Conservation (phyloP, 2,113 vertebrate genomes). For the Balaeniceps rex region DNA sequence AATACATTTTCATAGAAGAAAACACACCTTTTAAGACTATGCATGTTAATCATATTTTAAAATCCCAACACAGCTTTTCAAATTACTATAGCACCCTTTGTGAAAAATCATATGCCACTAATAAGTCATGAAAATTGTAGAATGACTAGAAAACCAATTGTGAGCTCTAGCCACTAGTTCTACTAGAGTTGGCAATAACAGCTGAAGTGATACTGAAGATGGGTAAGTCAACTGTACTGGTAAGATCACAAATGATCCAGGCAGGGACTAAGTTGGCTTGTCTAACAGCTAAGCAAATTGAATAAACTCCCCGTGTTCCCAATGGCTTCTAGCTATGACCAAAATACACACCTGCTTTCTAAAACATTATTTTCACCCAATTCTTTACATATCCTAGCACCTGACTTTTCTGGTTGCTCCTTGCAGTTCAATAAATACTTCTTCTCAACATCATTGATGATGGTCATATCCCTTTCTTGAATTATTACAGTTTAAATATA, state of each 20-base stretch:
- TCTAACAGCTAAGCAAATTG: background rate
- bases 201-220: background rate
- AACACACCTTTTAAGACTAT: background rate
- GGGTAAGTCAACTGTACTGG: background rate
- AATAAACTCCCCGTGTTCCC: background rate
- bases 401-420: background rate
- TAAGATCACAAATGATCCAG: background rate
- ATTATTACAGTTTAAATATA: background rate
- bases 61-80: background rate
- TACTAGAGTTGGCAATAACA: background rate
- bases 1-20: background rate
- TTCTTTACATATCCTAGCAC: background rate
- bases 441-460: background rate
- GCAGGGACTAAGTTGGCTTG: background rate
- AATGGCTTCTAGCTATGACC: background rate
- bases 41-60: background rate
- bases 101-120: background rate
- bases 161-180: background rate
- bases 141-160: background rate
- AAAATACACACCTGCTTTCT: background rate
- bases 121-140: background rate
- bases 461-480: background rate
- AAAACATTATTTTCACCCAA: background rate
- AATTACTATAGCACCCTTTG: background rate
- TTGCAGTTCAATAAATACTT: background rate